Conservation (phyloP, 2,797 vertebrate genomes). For the Manis crassicaudata region DNA sequence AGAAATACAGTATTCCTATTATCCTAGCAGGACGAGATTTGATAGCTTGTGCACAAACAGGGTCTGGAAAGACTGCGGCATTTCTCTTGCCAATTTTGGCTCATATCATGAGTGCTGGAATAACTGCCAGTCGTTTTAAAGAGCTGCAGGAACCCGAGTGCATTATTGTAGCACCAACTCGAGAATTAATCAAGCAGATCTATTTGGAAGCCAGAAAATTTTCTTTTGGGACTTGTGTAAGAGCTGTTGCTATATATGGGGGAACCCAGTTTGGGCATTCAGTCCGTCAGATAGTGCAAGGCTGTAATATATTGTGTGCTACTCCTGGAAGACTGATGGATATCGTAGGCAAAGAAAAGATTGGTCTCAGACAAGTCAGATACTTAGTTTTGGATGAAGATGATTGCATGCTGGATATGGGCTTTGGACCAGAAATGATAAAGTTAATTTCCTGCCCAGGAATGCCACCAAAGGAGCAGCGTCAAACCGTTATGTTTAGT, state of each 20-base stretch:
- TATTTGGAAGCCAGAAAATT: too few species aligned
- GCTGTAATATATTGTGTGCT: slow-evolving; percentile 85
- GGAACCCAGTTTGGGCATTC: too few species aligned
- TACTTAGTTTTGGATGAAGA: slow-evolving; percentile 97
- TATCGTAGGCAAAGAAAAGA: slow-evolving; percentile 90
- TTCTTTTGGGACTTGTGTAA: too few species aligned
- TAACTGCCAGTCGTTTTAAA: slow-evolving; percentile 91
- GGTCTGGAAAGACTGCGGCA: slow-evolving; percentile 98
- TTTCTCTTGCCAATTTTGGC: slow-evolving; percentile 95
- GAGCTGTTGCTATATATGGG: too few species aligned
- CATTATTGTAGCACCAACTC: slow-evolving; percentile 94
- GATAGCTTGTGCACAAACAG: slow-evolving; percentile 98
- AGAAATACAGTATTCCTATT: slow-evolving; percentile 97
- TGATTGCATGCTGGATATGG: slow-evolving; percentile 98
- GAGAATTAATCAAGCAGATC: slow-evolving; percentile 84
- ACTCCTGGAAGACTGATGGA: slow-evolving; percentile 96
- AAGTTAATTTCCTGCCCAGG: slow-evolving; percentile 89
- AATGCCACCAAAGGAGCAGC: slow-evolving; percentile 92
- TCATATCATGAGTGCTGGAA: slow-evolving; percentile 91
- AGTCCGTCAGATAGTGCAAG: too few species aligned
- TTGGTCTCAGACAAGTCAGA: slow-evolving; percentile 90
- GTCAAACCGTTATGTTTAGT: slow-evolving; percentile 97
- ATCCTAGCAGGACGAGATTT: slow-evolving; percentile 92
- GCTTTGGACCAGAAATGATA: slow-evolving; percentile 94
- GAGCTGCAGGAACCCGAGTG: slow-evolving; percentile 93